A percentile compares a stretch with the other conserved stretches of the same genome.
phyloP scores from a whole-genome alignment of 2,113 vertebrate genomes.

The Hippopotamus amphibius region DNA sequence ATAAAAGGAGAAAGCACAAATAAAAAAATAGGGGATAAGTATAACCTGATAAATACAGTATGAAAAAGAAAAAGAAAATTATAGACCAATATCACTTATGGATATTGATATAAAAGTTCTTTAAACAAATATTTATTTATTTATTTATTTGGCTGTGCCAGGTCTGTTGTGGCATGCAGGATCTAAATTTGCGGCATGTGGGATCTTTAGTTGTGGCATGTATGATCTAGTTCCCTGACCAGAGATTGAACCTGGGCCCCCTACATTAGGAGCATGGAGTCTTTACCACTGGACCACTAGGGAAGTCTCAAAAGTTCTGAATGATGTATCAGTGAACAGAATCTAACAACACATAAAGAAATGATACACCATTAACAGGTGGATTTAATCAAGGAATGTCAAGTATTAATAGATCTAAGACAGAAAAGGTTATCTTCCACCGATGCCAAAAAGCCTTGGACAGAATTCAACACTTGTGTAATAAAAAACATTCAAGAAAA shows the following conservation, averaged over 20 bases:
- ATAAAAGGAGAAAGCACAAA: not conserved
- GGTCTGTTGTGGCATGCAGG: too few relatives aligned
- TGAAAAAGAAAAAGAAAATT: not conserved
- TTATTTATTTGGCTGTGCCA: too few relatives aligned
- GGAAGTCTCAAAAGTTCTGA: too few relatives aligned
- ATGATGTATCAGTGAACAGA: not conserved
- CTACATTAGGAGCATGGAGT: too few relatives aligned
- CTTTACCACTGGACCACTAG: too few relatives aligned
- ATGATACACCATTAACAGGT: not conserved
- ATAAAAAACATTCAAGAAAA: not conserved
- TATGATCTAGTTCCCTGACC: too few relatives aligned
- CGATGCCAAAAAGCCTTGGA: not conserved
- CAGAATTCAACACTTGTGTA: not conserved
- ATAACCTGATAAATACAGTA: not conserved
- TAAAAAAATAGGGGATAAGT: not conserved
- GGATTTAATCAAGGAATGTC: too few relatives aligned
- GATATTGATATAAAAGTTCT: not conserved
- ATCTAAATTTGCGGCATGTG: too few relatives aligned
- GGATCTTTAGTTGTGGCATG: too few relatives aligned
- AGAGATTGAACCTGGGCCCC: too few relatives aligned
- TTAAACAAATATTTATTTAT: too few relatives aligned
- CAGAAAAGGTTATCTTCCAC: not conserved
- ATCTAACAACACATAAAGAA: not conserved
- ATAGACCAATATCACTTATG: not conserved
- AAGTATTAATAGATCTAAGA: not conserved